phyloP scores from a whole-genome alignment of 2,888 invertebrate species.

The Leptopilina myrica region DNA sequence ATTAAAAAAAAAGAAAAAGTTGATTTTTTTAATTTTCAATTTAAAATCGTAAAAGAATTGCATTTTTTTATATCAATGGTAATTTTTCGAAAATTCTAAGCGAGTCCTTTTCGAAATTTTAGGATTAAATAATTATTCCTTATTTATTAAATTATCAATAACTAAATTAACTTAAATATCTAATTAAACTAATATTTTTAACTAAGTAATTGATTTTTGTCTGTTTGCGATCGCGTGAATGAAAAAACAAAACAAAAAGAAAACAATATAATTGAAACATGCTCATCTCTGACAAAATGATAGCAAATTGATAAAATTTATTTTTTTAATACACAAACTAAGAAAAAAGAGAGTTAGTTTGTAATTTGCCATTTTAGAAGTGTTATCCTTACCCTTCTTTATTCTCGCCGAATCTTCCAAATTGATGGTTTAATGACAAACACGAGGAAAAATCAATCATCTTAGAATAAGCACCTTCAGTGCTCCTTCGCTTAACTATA shows the following conservation, averaged over 20 bases:
- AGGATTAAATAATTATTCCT: too few species aligned
- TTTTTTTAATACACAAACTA: neutral
- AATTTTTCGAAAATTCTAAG: too few species aligned
- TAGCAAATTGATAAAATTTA: neutral
- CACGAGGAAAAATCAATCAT: conserved; percentile 34
- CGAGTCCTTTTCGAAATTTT: too few species aligned
- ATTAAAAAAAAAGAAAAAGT: too few species aligned
- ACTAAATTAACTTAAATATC: too few species aligned
- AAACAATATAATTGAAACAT: neutral
- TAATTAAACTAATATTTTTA: too few species aligned
- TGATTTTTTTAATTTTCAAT: too few species aligned
- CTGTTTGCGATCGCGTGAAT: neutral
- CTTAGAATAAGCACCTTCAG: conserved; percentile 38
- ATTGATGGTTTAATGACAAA: conserved; percentile 38
- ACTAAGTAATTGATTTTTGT: too few species aligned
- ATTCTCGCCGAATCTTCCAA: conserved; percentile 30
- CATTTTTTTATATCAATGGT: too few species aligned
- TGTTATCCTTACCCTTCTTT: conserved; percentile 35
- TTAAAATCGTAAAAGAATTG: too few species aligned
- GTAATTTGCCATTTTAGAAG: conserved; percentile 39
- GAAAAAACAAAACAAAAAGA: neutral
- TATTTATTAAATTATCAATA: too few species aligned
- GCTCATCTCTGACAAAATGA: neutral
- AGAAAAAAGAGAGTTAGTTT: conserved; percentile 23
- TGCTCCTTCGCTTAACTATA: conserved; percentile 39